Percentiles rank a stretch among this genome's conserved stretches.
phyloP scores from a whole-genome alignment of 2,797 vertebrate species.

The Cryptoblepharus egeriae region DNA sequence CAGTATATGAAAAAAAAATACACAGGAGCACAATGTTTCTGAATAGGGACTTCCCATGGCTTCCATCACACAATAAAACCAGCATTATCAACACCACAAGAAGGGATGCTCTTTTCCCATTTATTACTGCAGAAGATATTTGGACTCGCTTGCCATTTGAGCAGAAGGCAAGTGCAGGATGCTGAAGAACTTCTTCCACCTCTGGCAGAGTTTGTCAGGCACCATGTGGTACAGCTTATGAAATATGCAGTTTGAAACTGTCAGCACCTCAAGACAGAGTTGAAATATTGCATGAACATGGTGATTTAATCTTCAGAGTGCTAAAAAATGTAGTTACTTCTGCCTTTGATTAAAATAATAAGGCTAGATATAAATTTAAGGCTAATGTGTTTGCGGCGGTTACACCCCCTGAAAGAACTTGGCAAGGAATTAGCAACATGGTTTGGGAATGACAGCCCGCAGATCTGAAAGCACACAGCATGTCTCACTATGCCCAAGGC shows the following conservation, averaged over 20 bases:
- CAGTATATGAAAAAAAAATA: neutral
- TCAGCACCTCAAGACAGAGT: neutral
- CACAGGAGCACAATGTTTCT: neutral
- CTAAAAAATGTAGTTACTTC: conserved; percentile 5
- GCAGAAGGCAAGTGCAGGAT: neutral
- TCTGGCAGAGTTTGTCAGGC: neutral
- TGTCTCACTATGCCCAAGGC: neutral
- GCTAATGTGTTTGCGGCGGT: neutral
- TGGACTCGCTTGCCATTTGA: neutral
- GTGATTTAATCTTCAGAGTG: neutral
- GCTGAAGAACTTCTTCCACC: neutral
- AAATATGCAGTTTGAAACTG: neutral
- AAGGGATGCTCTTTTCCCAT: neutral
- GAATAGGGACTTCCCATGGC: neutral
- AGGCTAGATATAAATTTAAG: neutral
- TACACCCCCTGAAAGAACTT: neutral
- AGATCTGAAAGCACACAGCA: neutral
- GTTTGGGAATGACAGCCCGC: neutral
- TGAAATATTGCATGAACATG: neutral
- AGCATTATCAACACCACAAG: neutral
- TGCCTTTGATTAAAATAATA: neutral
- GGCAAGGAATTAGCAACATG: neutral
- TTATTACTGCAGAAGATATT: neutral
- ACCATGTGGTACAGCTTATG: neutral
- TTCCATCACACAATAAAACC: neutral